phyloP scores from a whole-genome alignment of 92 coral and sea anemone species.

The Anthopleura xanthogrammica region DNA sequence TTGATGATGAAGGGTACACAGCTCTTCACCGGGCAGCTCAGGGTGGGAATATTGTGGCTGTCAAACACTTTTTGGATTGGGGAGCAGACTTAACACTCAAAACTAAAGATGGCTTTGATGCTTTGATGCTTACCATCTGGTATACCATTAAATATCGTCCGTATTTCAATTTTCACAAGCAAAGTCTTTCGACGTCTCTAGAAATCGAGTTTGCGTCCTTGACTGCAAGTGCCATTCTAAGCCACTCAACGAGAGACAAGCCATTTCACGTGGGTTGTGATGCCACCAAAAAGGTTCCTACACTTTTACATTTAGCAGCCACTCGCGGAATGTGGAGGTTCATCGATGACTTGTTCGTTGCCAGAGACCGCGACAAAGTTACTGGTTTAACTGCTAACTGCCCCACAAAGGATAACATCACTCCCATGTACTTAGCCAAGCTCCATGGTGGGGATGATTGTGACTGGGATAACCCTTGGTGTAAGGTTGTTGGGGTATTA shows the following conservation, averaged over 20 bases:
- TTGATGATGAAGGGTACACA: slow-evolving; percentile 66
- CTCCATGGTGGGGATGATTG: slow-evolving; percentile 35
- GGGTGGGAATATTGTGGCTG: slow-evolving; percentile 59
- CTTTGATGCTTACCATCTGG: slow-evolving; percentile 46
- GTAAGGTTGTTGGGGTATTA: slow-evolving; percentile 12
- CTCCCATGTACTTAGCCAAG: slow-evolving; percentile 30
- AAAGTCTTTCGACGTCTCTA: slow-evolving; percentile 16
- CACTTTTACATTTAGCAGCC: slow-evolving; percentile 34
- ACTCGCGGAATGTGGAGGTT: slow-evolving; percentile 39
- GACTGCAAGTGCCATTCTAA: slow-evolving; percentile 18
- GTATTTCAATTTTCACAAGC: slow-evolving; percentile 29
- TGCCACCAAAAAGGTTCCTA: not conserved
- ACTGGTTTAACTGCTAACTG: slow-evolving; percentile 29
- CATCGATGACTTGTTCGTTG: slow-evolving; percentile 3
- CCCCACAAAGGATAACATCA: slow-evolving; percentile 25
- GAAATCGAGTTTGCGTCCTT: slow-evolving; percentile 34
- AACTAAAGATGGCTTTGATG: slow-evolving; percentile 31
- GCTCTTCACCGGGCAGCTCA: slow-evolving; percentile 74
- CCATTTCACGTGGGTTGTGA: slow-evolving; percentile 30
- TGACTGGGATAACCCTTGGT: slow-evolving; percentile 39
- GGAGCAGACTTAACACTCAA: slow-evolving; percentile 33
- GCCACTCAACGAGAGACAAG: slow-evolving; percentile 5
- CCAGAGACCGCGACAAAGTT: not conserved
- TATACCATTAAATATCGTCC: slow-evolving; percentile 42
- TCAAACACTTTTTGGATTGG: slow-evolving; percentile 38